Evolutionary conservation across 1,140 invertebrate species (phyloP), one percentile per base, ranked within the genome.

Genomic region (Philotrypesis tridentata): DNA sequence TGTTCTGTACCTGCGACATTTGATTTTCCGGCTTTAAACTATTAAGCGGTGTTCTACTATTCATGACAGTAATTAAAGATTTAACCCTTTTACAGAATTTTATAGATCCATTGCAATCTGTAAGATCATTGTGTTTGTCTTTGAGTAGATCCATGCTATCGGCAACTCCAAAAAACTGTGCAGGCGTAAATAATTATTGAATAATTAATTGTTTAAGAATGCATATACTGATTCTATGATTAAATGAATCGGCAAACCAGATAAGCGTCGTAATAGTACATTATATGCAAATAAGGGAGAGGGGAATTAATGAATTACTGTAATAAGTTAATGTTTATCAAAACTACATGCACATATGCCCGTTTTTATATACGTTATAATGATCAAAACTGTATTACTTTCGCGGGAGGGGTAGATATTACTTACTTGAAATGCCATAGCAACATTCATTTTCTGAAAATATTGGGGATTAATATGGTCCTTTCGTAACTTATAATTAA

Each of bases 391-490:
- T n/a, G n/a, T n/a, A n/a, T n/a, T n/a, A n/a, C n/a, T n/a, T n/a
- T n/a, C n/a, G n/a, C n/a, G n/a, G n/a, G n/a, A n/a, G n/a, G n/a
- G n/a, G n/a, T n/a, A n/a, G n/a, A n/a, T n/a, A n/a, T n/a, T n/a
- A n/a, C n/a, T 48, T 14, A 48, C 43, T 14, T 48, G 43, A 75
- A 74, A 65, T n/a, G 61, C 71, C 8, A 81, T 25, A 23, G 21
- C 61, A 0, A 75, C 75, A 79, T 63, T 43, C 76, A 67, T 80
- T 77, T 82, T 83, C 60, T 80, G 80, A 40, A 60, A 85, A 80
- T 14, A 76, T 27, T 81, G 75, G 1, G 84, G 83, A 23, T 81
- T 48, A 29, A 85, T 78, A 25, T 83, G 83, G 0, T 29, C 27
- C 14, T 78, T 4, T 0, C 72, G 72, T 14, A 83, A 48, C 21